Percentiles rank a stretch among this genome's conserved stretches.
Evolutionary conservation across 2,888 invertebrate species (phyloP).

Genomic region (Philereme transversata): DNA sequence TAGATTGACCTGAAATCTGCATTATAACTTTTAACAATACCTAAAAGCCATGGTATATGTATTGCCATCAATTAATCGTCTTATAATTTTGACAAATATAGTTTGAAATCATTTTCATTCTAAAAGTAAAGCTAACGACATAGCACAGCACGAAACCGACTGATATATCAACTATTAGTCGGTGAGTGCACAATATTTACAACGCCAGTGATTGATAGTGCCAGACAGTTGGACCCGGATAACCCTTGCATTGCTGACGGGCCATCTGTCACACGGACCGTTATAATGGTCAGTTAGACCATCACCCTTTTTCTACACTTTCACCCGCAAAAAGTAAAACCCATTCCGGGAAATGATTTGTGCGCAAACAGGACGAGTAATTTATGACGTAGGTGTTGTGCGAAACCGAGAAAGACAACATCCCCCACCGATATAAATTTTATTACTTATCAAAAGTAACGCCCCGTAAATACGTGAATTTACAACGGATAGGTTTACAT

Average conservation of each 20-base stretch:
- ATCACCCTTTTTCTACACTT: constrained; percentile 49
- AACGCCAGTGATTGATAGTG: constrained; percentile 73
- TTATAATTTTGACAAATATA: constrained; percentile 19
- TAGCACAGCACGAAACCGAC: constrained; percentile 61
- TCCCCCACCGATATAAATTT: constrained; percentile 30
- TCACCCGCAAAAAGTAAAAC: constrained; percentile 41
- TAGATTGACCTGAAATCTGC: too few relatives aligned
- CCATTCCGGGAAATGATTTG: constrained; percentile 41
- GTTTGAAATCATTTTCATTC: constrained; percentile 31
- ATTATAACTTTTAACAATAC: too few relatives aligned
- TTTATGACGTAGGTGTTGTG: constrained; percentile 18
- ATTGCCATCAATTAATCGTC: background rate
- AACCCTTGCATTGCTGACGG: constrained; percentile 66
- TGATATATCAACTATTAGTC: constrained; percentile 69
- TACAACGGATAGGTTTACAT: constrained; percentile 56
- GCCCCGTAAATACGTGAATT: constrained; percentile 52
- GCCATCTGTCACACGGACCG: constrained; percentile 68
- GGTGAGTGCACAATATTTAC: constrained; percentile 73
- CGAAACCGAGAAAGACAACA: constrained; percentile 21
- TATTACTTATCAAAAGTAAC: constrained; percentile 52
- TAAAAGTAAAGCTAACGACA: constrained; percentile 56
- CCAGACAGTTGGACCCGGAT: constrained; percentile 70
- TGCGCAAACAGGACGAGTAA: constrained; percentile 31
- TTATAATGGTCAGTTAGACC: constrained; percentile 57
- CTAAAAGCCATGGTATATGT: background rate